These are phyloP conservation scores for Agapostemon virescens DNA, from an alignment of 2,888 invertebrate genomes.

Conservation along the genomic window DNA sequence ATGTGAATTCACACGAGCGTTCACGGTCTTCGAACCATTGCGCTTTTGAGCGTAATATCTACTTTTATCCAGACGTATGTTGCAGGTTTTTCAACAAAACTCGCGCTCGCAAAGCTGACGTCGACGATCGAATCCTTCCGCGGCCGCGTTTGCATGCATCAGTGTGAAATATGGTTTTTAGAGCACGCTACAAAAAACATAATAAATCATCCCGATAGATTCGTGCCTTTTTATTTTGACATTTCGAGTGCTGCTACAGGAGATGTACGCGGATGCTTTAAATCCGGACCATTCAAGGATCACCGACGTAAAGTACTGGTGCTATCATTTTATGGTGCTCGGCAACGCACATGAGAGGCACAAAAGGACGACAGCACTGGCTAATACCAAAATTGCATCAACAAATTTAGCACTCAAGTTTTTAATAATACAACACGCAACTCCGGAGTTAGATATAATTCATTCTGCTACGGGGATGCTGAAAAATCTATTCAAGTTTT, in stretches of 20 bases:
- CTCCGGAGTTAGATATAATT: neutral
- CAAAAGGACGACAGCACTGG: neutral
- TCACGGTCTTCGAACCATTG: neutral
- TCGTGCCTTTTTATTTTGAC: conserved; percentile 44
- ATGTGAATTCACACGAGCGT: neutral
- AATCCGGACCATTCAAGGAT: conserved; percentile 18
- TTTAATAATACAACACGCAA: neutral
- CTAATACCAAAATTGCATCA: neutral
- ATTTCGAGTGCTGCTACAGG: conserved; percentile 38
- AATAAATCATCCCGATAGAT: conserved; percentile 48
- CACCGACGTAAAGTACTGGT: neutral
- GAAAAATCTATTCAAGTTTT: too few relatives aligned
- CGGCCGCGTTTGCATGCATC: conserved; percentile 41
- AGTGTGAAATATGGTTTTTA: conserved; percentile 54
- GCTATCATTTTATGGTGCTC: neutral
- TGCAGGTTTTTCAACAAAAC: conserved; percentile 27
- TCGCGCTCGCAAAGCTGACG: conserved; percentile 13
- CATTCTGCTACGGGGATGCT: neutral
- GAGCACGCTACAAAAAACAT: conserved; percentile 32
- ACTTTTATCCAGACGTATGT: conserved; percentile 19
- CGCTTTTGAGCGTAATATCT: neutral
- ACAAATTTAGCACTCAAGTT: neutral
- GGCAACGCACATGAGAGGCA: neutral
- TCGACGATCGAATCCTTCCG: conserved; percentile 16
- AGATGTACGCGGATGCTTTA: conserved; percentile 29